Base-by-base conservation (phyloP, 2,797 vertebrate species). In the Sebastes diploproa region DNA sequence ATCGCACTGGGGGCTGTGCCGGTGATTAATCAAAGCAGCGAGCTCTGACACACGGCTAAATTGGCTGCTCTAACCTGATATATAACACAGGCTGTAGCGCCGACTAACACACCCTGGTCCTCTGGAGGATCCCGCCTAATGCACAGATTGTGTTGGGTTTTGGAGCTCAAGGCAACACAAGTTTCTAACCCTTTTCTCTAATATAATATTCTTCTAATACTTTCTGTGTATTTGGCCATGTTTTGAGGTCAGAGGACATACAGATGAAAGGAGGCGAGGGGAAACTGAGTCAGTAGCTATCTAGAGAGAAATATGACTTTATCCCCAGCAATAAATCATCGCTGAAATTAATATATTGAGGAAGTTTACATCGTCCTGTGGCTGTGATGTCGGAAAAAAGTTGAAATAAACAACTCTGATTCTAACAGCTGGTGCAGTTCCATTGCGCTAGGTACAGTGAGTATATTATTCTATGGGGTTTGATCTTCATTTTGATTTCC, bases 1-100 rank as follows among this genome's bases (percentile, higher is more conserved):
- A 88, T 92, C 91, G 78, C 85, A 83, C 85, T 25, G 29, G 76
- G 84, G 71, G 82, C 85, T 72, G 80, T 32, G 84, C 86, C 3
- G 87, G 94, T 94, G 92, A 95, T 95, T 95, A 94, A 95, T 96
- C 94, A 95, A 92, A 90, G 89, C 85, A 61, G 84, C 84, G 42
- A 65, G 90, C 84, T 81, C 88, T 94, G 95, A 95, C 92, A 94
- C 80, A 54, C 78, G 78, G 91, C 87, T 93, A 95, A 94, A 95
- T 94, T 94, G 93, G 89, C 91, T 94, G 86, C 83, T 91, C 91
- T 88, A 89, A 92, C 89, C 93, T 95, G 93, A 95, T 95, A 94
- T 95, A 94, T 92, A 94, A 92, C 91, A 82, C 81, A 78, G 86
- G 86, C 87, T 90, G 90, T 78, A 78, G 89, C 72, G 62, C 77